A percentile compares a stretch with the other conserved stretches of the same genome.
Evolutionary conservation across 1,140 invertebrate genomes (phyloP).

Genomic region (Pemphigus obesinymphae): DNA sequence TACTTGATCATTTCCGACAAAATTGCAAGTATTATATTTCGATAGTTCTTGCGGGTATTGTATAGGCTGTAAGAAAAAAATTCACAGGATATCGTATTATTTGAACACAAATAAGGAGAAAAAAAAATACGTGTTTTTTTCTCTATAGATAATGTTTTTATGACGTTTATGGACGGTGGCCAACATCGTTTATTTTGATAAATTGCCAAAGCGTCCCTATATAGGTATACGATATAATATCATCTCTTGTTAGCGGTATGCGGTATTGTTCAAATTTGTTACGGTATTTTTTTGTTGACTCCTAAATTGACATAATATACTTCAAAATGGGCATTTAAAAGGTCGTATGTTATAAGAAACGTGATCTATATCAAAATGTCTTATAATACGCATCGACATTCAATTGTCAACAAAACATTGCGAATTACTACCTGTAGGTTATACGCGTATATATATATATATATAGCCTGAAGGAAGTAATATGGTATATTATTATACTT

Average conservation of each 20-base stretch:
- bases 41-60: neutral
- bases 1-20: too few species aligned
- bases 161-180: neutral
- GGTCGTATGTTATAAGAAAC: neutral
- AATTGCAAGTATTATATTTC: neutral
- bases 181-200: neutral
- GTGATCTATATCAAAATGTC: neutral
- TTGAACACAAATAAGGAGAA: neutral
- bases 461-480: neutral
- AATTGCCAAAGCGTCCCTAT: neutral
- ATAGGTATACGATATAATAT: neutral
- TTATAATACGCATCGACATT: too few species aligned
- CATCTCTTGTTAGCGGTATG: neutral
- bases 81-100: neutral
- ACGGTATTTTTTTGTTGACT: neutral
- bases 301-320: neutral
- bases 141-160: neutral
- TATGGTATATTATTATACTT: neutral
- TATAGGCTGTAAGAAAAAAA: neutral
- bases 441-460: too few species aligned
- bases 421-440: too few species aligned
- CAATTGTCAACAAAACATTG: slow-evolving; percentile 16
- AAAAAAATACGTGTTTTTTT: neutral
- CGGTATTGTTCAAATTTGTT: slow-evolving; percentile 26
- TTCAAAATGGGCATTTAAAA: neutral